phyloP scores from a whole-genome alignment of 2,113 vertebrate species.

The Anas platyrhynchos region DNA sequence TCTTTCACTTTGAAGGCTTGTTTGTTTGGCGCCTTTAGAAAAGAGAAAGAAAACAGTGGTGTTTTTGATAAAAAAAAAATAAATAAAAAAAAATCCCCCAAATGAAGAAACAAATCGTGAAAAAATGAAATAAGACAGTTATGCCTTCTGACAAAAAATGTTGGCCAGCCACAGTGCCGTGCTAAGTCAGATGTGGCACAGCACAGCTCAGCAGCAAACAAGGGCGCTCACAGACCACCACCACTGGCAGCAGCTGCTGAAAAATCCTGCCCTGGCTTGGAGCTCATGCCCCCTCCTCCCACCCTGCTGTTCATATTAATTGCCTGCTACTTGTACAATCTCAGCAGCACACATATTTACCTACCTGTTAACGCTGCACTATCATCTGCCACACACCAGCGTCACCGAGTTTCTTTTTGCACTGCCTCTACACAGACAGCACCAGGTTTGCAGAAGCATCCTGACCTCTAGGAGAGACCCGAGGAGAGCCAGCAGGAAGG shows the following conservation, averaged over 20 bases:
- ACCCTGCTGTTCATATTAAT: neutral
- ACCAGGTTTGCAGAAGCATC: neutral
- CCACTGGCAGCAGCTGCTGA: neutral
- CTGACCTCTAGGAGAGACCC: too few species aligned
- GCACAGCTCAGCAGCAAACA: accelerated
- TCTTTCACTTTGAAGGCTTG: neutral
- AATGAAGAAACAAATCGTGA: neutral
- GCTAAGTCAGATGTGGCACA: neutral
- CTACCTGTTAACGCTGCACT: neutral
- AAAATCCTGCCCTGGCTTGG: neutral
- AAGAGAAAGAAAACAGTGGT: neutral
- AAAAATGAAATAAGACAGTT: neutral
- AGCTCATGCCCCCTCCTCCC: neutral
- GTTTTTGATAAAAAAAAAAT: neutral
- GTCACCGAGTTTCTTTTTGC: neutral
- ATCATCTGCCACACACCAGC: neutral
- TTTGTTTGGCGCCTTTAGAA: neutral
- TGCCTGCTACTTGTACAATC: neutral
- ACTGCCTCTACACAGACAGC: neutral
- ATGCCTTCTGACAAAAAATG: neutral
- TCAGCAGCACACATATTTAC: neutral
- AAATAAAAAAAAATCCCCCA: neutral
- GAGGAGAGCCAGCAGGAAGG: too few species aligned
- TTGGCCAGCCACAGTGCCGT: neutral
- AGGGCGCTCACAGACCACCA: neutral